Evolutionary conservation across 2,113 vertebrate species (phyloP), one percentile per base, ranked within the genome.

Genomic region (Forbesichthys papilliferus): DNA sequence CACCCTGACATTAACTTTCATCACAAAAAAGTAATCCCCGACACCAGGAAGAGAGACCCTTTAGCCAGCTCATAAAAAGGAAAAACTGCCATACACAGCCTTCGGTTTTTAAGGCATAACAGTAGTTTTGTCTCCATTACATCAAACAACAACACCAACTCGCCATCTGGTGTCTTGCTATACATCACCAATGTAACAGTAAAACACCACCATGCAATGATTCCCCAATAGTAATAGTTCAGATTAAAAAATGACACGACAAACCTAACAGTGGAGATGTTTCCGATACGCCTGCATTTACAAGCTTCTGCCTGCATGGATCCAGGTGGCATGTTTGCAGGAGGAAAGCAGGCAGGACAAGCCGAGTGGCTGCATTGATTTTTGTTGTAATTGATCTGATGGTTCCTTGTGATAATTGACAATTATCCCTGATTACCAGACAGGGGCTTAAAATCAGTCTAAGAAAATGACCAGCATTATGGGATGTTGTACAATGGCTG

Each of bases 361-460:
- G 86, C 84, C 81, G 88, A 91, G 84, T 85, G 89, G 83, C 84
- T 67, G 74, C 86, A 92, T 93, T 91, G 93, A 93, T 90, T 90
- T 88, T 34, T 81, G 72, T 73, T 72, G 91, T 92, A 93, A 93
- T 92, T 92, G 91, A 92, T 92, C 91, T 90, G 88, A 92, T 92
- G 88, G 91, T 88, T 92, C 91, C 88, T 90, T 89, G 92, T 93
- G 93, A 93, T 93, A 93, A 93, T 93, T 93, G 92, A 93, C 90
- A 91, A 93, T 93, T 93, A 93, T 92, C 91, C 91, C 85, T 93
- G 90, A 93, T 93, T 92, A 93, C 89, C 84, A 93, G 88, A 89
- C 87, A 83, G 88, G 88, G 88, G 91, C 81, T 89, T 91, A 90
- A 85, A 90, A 92, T 91, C 91, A 88, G 90, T 90, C 85, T 84